These are phyloP conservation scores for Osedax frankpressi DNA, from an alignment of 2,888 invertebrate species.

Conservation along the genomic window DNA sequence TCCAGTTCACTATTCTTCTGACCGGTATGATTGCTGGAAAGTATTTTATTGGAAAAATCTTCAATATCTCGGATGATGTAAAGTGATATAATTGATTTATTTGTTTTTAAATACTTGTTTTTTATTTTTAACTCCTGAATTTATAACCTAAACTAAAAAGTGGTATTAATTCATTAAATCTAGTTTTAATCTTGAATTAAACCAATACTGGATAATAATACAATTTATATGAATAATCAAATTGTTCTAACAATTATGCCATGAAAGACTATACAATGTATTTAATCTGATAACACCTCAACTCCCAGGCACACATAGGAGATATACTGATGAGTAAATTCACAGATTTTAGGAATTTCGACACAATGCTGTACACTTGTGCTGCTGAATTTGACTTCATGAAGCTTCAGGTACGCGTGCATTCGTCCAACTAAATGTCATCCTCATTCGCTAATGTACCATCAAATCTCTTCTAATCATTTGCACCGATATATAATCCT, in stretches of 20 bases:
- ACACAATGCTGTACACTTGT: constrained; percentile 66
- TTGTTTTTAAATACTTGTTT: no score
- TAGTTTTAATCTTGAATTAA: no score
- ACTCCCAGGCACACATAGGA: constrained; percentile 54
- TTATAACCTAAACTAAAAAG: no score
- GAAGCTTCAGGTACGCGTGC: constrained; percentile 43
- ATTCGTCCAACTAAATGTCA: no score
- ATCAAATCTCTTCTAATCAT: background rate
- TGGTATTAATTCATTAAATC: no score
- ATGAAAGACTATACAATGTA: no score
- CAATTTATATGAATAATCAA: no score
- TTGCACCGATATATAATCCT: no score
- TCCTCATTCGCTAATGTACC: background rate
- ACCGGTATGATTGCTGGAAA: constrained; percentile 43
- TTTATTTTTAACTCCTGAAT: no score
- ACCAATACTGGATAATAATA: no score
- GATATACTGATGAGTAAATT: constrained; percentile 62
- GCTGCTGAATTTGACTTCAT: constrained; percentile 64
- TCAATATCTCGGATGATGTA: constrained; percentile 47
- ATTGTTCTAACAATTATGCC: no score
- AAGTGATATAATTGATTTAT: constrained; percentile 27
- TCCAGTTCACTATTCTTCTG: constrained; percentile 35
- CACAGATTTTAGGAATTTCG: constrained; percentile 58
- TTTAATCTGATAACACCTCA: no score
- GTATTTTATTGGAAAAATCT: constrained; percentile 35